phyloP scores from a whole-genome alignment of 2,113 vertebrate genomes.

The Talpa occidentalis region DNA sequence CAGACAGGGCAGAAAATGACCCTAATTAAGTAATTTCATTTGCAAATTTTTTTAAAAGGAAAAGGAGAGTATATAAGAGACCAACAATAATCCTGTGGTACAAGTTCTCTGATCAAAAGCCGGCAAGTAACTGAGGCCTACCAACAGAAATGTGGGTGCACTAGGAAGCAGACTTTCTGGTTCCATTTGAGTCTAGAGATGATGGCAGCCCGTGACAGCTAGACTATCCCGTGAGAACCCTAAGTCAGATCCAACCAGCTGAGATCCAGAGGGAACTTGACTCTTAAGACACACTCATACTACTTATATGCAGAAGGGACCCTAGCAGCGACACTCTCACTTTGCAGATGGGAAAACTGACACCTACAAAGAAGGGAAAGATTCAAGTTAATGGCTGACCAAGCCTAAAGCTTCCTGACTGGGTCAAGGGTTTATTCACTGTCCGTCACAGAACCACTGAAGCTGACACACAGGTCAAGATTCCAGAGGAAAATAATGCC shows the following conservation, averaged over 20 bases:
- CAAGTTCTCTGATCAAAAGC: background rate
- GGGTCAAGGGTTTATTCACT: background rate
- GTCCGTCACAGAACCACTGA: background rate
- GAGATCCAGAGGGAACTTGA: background rate
- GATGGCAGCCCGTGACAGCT: background rate
- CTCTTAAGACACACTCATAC: too few relatives aligned
- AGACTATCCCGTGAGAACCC: background rate
- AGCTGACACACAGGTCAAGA: background rate
- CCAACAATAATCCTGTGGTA: background rate
- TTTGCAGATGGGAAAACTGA: constrained; percentile 8
- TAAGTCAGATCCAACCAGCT: background rate
- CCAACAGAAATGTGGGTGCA: too few relatives aligned
- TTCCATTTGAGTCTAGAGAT: background rate
- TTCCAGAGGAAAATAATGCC: background rate
- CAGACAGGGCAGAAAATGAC: background rate
- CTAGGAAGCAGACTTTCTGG: background rate
- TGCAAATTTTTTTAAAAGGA: background rate
- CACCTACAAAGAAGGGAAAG: background rate
- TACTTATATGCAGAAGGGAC: background rate
- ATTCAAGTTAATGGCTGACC: background rate
- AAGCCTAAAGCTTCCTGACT: background rate
- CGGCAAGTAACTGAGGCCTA: background rate
- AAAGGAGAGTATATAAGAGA: background rate
- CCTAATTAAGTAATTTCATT: background rate
- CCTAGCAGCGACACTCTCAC: background rate